These are phyloP conservation scores for Melanargia galathea DNA, from an alignment of 2,888 invertebrate genomes.

Conservation along the genomic window DNA sequence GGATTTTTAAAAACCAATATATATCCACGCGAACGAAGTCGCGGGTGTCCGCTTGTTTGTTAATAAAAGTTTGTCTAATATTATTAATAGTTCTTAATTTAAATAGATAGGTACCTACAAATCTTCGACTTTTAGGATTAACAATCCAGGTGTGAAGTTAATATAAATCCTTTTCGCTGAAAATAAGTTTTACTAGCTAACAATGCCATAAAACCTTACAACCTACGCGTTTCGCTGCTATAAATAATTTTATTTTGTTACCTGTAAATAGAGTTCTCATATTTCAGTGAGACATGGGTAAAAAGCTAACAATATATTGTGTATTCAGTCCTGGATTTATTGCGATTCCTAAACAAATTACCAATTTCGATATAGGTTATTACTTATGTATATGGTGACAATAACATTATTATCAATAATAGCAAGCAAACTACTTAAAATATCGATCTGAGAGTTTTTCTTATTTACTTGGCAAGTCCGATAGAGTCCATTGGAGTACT, in stretches of 20 bases:
- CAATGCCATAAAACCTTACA: not conserved
- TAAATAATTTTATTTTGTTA: not conserved
- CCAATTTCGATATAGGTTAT: constrained; percentile 49
- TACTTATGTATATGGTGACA: too few relatives aligned
- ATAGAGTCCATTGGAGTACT: not conserved
- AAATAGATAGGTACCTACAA: too few relatives aligned
- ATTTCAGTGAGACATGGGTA: constrained; percentile 42
- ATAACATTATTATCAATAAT: too few relatives aligned
- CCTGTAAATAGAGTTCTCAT: constrained; percentile 25
- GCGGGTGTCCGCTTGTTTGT: too few relatives aligned
- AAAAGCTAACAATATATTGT: constrained; percentile 61
- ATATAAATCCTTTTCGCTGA: not conserved
- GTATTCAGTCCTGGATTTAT: constrained; percentile 54
- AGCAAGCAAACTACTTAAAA: not conserved
- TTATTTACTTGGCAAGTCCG: not conserved
- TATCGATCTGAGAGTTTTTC: not conserved
- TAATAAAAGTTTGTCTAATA: too few relatives aligned
- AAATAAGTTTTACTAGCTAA: not conserved
- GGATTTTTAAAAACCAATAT: too few relatives aligned
- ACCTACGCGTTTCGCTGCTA: not conserved
- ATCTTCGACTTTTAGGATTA: not conserved
- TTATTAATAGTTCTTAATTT: too few relatives aligned
- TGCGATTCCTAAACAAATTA: constrained; percentile 64
- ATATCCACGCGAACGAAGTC: too few relatives aligned
- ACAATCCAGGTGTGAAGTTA: not conserved